Evolutionary conservation across 64 coral and sea anemone species (phyloP), one percentile per base, ranked within the genome.

Genomic region (Montipora capricornis): DNA sequence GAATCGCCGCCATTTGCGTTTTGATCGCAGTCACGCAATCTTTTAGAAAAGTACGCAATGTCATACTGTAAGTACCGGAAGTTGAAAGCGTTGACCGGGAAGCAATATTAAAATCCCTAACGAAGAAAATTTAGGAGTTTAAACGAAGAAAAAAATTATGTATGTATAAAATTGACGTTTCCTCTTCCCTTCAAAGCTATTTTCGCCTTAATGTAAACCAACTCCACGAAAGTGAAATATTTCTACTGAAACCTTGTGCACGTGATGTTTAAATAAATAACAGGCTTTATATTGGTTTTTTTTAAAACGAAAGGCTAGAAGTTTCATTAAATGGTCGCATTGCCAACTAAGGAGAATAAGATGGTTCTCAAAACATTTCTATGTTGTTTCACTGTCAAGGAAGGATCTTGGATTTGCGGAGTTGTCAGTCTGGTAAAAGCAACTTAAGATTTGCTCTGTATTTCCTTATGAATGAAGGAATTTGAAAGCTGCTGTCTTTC

Each of bases 321-420:
- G 4, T 22, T 4, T 20, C 44, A 20, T 15, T n/a, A 7, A 49
- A 12, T 78, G 4, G 13, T 49, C 6, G 9, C 44, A 0, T 49
- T 44, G 0, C 19, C 9, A 9, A 16, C 19, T 3, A n/a, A 70
- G 13, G 0, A 5, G 19, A 0, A 5, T 19, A 70, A 77, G 13
- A 93, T 93, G 92, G 48, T 17, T 14, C 51, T 93, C 7, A 68
- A 93, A 62, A 77, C 44, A 17, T 93, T 93, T 47, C 92, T 93
- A 1, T 93, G 83, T 37, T 93, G 92, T 87, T 88, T 93, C 67
- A 88, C n/a, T 29, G 29, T 78, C n/a, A 44, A n/a, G 4, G 92
- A 88, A 74, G 92, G 92, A 74, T 88, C 83, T 5, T 84, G 85
- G 58, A 60, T 77, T 4, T 93, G 92, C n/a, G 92, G 84, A 2